Evolutionary conservation across 2,888 invertebrate species (phyloP).

Genomic region (Mechanitis messenoides): DNA sequence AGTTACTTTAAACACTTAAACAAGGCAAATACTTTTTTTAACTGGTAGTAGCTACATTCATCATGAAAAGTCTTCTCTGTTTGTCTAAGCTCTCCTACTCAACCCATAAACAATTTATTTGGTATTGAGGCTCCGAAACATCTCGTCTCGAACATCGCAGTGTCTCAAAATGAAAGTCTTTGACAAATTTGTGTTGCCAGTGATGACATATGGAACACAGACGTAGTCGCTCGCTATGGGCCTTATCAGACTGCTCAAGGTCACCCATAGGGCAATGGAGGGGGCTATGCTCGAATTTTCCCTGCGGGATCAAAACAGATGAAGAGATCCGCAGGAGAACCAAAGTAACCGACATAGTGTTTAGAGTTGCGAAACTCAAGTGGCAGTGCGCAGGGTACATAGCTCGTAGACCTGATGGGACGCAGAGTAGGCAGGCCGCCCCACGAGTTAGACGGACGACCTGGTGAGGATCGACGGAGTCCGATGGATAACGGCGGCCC

Average conservation of each 20-base stretch:
- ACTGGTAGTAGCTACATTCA: no score
- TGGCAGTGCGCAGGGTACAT: conserved; percentile 8
- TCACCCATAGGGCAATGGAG: conserved; percentile 23
- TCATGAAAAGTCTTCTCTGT: no score
- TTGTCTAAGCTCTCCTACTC: no score
- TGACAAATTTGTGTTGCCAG: conserved; percentile 25
- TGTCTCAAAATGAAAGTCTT: conserved; percentile 15
- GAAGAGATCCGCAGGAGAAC: conserved; percentile 7
- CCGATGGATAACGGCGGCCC: no score
- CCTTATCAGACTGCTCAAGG: conserved; percentile 14
- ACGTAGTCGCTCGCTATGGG: conserved; percentile 25
- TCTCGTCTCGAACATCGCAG: no score
- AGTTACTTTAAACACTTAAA: no score
- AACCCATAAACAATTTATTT: no score
- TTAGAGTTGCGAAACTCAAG: neutral
- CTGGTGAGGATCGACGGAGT: no score
- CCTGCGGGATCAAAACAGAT: conserved; percentile 6
- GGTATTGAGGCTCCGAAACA: no score
- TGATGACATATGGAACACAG: conserved; percentile 26
- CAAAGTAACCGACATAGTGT: neutral
- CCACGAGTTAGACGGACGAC: no score
- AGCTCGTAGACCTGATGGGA: conserved; percentile 1
- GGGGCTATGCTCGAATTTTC: conserved; percentile 22
- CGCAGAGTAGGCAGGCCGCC: no score
- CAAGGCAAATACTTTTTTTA: no score